A percentile compares a stretch with the other conserved stretches of the same genome.
phyloP scores from a whole-genome alignment of 1,140 invertebrate species.

The Rhopalosiphum padi region DNA sequence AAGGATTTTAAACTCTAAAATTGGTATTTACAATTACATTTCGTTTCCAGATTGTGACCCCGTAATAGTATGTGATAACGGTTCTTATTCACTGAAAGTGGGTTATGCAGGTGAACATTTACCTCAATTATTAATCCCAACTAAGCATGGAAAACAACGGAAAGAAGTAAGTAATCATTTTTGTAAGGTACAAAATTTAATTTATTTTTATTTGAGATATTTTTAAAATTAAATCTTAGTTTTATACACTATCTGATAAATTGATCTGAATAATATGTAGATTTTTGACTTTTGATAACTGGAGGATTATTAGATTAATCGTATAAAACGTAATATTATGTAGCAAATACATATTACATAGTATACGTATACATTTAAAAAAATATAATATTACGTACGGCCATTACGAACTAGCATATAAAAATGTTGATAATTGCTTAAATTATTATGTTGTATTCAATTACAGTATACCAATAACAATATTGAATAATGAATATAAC shows the following conservation, averaged over 20 bases:
- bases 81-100: neutral
- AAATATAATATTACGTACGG: neutral
- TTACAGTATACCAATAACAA: no score
- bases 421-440: no score
- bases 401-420: neutral
- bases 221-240: neutral
- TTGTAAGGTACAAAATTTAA: neutral
- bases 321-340: neutral
- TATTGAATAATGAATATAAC: no score
- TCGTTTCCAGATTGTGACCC: neutral
- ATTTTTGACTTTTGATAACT: neutral
- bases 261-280: neutral
- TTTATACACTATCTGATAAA: no score
- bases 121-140: slow-evolving; percentile 5
- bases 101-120: slow-evolving; percentile 3
- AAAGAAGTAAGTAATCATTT: neutral
- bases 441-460: no score
- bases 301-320: neutral
- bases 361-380: neutral
- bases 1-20: no score
- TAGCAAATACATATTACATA: neutral
- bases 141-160: neutral
- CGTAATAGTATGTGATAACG: slow-evolving; percentile 18
- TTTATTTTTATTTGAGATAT: neutral
- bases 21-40: no score